A percentile compares a stretch with the other conserved stretches of the same genome.
phyloP scores from a whole-genome alignment of 1,140 invertebrate species.

The Hycleus phaleratus region DNA sequence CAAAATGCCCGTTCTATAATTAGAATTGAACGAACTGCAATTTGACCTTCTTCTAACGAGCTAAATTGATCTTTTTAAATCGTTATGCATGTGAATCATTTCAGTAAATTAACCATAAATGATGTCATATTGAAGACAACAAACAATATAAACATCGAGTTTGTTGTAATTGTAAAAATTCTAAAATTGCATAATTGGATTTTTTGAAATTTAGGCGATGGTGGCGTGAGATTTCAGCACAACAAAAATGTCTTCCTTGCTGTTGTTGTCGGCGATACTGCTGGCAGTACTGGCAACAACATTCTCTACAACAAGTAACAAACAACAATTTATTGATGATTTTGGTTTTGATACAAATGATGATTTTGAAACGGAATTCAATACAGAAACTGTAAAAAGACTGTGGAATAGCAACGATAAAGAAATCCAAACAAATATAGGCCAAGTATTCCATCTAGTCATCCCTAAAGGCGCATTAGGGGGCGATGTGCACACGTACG shows the following conservation, averaged over 20 bases:
- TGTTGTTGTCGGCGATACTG: constrained; percentile 11
- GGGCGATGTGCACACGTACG: constrained; percentile 35
- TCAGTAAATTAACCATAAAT: too few relatives aligned
- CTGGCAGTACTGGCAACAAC: constrained; percentile 17
- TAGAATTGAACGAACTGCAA: too few relatives aligned
- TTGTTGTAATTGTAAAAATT: not conserved
- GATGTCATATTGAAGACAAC: too few relatives aligned
- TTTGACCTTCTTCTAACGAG: too few relatives aligned
- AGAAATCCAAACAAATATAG: constrained; percentile 12
- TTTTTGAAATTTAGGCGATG: not conserved
- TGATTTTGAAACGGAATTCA: constrained; percentile 12
- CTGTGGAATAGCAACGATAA: constrained; percentile 2
- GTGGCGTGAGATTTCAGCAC: constrained; percentile 2
- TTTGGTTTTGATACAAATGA: constrained; percentile 29
- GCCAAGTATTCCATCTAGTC: constrained; percentile 32
- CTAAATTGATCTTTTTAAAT: too few relatives aligned
- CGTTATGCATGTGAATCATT: too few relatives aligned
- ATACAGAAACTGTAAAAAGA: not conserved
- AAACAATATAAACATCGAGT: too few relatives aligned
- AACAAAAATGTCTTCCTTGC: constrained; percentile 7
- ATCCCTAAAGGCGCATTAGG: constrained; percentile 40
- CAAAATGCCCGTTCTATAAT: too few relatives aligned
- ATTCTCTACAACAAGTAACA: constrained; percentile 1
- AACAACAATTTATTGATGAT: constrained; percentile 13
- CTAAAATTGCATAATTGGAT: not conserved